A percentile compares a stretch with the other conserved stretches of the same genome.
Evolutionary conservation across 2,888 invertebrate species (phyloP).

Genomic region (Oxyscelio sp.): DNA sequence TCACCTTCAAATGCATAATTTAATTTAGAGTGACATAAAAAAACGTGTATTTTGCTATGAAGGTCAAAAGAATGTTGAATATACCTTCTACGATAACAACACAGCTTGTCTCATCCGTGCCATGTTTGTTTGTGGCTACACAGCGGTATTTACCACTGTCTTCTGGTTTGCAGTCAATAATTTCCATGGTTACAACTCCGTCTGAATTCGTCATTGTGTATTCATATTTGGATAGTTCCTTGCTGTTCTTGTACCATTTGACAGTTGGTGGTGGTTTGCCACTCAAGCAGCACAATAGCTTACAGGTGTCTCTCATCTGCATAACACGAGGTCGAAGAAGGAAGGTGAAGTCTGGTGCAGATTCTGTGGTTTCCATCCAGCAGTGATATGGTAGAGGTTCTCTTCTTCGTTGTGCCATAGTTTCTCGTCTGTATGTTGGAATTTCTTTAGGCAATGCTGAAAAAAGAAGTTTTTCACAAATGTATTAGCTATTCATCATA

Average conservation of each 20-base stretch:
- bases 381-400: conserved; percentile 95
- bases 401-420: conserved; percentile 92
- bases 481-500: no score
- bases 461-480: no score
- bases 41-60: no score
- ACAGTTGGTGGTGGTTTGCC: conserved; percentile 98
- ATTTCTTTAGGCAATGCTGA: conserved; percentile 93
- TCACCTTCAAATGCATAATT: conserved; percentile 89
- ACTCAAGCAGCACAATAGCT: conserved; percentile 98
- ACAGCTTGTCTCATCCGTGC: conserved; percentile 98
- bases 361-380: conserved; percentile 97
- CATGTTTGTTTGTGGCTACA: conserved; percentile 97
- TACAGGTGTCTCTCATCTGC: conserved; percentile 98
- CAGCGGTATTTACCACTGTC: conserved; percentile 99
- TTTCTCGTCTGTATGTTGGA: conserved; percentile 91
- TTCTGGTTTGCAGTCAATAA: conserved; percentile 96
- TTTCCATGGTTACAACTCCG: conserved; percentile 99
- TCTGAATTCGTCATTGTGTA: conserved; percentile 97
- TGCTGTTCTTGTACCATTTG: conserved; percentile 97
- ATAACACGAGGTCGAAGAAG: conserved; percentile 99
- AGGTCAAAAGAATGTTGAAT: no score
- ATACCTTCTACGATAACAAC: conserved; percentile 99
- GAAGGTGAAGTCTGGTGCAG: conserved; percentile 99
- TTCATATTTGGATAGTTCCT: conserved; percentile 96
- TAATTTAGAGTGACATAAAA: no score